These are phyloP conservation scores for Loxodonta africana DNA, from an alignment of 2,113 vertebrate species.

Conservation along the genomic window DNA sequence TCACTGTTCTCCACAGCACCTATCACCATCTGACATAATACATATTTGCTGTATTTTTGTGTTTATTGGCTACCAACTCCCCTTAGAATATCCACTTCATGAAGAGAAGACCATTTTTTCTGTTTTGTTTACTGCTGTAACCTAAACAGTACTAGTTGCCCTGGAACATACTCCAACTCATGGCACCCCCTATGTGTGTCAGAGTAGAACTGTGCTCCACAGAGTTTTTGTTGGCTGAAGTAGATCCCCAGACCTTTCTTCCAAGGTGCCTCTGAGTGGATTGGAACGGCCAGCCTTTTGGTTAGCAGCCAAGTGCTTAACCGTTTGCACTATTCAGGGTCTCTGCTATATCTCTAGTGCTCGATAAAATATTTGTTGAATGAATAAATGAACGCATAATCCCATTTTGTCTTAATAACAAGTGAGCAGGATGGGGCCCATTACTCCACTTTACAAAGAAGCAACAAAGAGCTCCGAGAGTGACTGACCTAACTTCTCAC, in stretches of 20 bases:
- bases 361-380: background rate
- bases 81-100: background rate
- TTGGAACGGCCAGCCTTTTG: background rate
- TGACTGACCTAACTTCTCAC: background rate
- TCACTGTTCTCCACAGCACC: fast-evolving
- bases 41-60: background rate
- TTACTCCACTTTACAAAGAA: background rate
- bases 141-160: background rate
- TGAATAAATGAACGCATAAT: background rate
- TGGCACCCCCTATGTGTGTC: background rate
- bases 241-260: background rate
- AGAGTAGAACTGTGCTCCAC: background rate
- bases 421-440: background rate
- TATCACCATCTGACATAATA: background rate
- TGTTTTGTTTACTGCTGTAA: background rate
- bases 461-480: background rate
- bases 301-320: background rate
- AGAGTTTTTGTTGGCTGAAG: background rate
- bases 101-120: background rate
- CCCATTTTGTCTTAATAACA: background rate
- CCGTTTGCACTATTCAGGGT: background rate
- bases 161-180: background rate
- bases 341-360: background rate
- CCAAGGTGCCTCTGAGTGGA: background rate
- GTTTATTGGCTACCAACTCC: background rate